Base-by-base conservation (phyloP, 1,140 invertebrate species). In the Paraescarpia echinospica region DNA sequence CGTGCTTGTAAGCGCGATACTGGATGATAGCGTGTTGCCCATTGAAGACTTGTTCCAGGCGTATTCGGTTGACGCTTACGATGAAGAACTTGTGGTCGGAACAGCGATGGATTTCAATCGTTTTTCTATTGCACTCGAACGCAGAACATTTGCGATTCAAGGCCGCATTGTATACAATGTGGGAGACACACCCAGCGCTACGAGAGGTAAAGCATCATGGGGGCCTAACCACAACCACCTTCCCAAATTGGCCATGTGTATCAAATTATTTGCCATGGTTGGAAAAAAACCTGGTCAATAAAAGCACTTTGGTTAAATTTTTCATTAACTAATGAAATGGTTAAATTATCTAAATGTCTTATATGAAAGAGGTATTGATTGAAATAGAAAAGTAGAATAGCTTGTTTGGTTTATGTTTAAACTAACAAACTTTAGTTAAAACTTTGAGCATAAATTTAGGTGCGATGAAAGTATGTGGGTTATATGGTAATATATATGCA, bases 71-170 rank as follows among this genome's bases (percentile, higher is more conserved):
- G 91, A 93, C 31, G 48, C 95, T 9, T 95, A 93, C 88, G 94
- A 95, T 92, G 94, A 95, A 27, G 93, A 94, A 35, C 89, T 95
- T 5, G 41, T 91, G 35, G 35, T 90, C 0, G 94, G 93, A 34
- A 48, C 59, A 1, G 92, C 92, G 27, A 93, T 95, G 41, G 92
- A 95, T 90, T 34, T 95, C 35, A 93, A 93, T 34, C 77, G 51
- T 14, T 92, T 93, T 27, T 89, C 33, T 0, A 94, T 90, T 89
- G 59, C 92, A 6, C 90, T 93, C n/a, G 93, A 92, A 33, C 94
- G 93, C 90, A 92, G 93, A 34, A 95, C 95, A 22, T 95, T 95
- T 94, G 94, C 94, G 51, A 91, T 95, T n/a, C 93, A 93, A 93
- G 95, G 94, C 14, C 59, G 59, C 59, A 77, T 77, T 90, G 51